phyloP scores from a whole-genome alignment of 2,888 invertebrate genomes.

The Anthrax anthrax region DNA sequence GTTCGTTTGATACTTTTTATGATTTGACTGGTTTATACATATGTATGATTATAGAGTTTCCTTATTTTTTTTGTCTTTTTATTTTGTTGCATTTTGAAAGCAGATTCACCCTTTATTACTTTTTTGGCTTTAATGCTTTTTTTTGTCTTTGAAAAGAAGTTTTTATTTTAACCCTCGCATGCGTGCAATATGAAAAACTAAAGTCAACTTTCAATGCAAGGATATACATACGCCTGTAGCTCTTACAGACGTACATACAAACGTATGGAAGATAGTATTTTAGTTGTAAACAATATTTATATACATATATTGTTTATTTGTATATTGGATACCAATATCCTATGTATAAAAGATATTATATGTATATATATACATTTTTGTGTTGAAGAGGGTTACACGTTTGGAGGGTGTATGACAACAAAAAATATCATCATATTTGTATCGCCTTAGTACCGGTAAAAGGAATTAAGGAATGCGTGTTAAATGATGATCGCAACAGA shows the following conservation, averaged over 20 bases:
- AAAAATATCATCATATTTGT: neutral
- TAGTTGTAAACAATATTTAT: too few species aligned
- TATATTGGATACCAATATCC: too few species aligned
- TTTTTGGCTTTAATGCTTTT: too few species aligned
- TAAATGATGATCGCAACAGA: slow-evolving; percentile 11
- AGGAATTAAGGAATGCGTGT: slow-evolving; percentile 3
- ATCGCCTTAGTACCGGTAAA: neutral
- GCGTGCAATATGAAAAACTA: neutral
- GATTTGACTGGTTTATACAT: neutral
- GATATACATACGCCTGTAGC: slow-evolving; percentile 4
- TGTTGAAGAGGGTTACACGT: neutral
- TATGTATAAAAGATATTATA: too few species aligned
- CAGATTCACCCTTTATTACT: slow-evolving; percentile 2
- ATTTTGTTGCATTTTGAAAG: neutral
- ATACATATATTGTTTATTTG: too few species aligned
- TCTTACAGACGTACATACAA: neutral
- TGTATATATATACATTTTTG: too few species aligned
- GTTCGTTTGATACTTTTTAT: slow-evolving; percentile 1
- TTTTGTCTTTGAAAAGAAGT: neutral
- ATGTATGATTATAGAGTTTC: neutral
- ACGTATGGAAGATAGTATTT: too few species aligned
- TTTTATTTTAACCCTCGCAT: neutral
- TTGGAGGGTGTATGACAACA: too few species aligned
- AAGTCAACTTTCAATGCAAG: neutral
- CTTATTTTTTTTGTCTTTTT: neutral